phyloP scores from a whole-genome alignment of 2,888 invertebrate genomes.

The Limenitis camilla region DNA sequence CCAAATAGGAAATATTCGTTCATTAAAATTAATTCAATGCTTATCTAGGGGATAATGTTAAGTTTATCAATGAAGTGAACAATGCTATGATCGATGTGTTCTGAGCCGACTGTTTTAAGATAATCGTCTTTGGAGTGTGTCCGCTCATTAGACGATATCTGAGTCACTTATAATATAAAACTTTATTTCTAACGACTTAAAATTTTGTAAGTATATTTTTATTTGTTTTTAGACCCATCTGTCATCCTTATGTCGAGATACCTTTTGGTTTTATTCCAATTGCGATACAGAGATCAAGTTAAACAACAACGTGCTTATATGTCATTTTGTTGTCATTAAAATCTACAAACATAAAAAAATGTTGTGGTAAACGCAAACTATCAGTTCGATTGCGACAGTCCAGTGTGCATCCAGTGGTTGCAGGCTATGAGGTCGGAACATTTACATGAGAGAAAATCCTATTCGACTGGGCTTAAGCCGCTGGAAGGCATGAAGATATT shows the following conservation, averaged over 20 bases:
- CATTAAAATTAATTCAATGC: conserved; percentile 29
- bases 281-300: no score
- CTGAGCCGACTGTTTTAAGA: conserved; percentile 24
- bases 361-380: conserved; percentile 62
- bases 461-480: conserved; percentile 38
- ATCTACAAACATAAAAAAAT: conserved; percentile 58
- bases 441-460: conserved; percentile 38
- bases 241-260: background rate
- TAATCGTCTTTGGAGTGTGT: conserved; percentile 22
- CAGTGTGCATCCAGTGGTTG: conserved; percentile 44
- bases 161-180: conserved; percentile 18
- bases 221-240: background rate
- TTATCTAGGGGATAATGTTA: conserved; percentile 46
- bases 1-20: conserved; percentile 8
- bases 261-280: no score
- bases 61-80: conserved; percentile 56
- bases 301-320: no score
- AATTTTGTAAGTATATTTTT: background rate
- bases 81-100: conserved; percentile 66
- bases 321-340: conserved; percentile 40
- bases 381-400: conserved; percentile 52
- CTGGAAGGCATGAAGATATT: conserved; percentile 48
- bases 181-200: conserved; percentile 6
- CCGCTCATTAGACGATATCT: conserved; percentile 21
- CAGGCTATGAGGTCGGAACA: conserved; percentile 42